Evolutionary conservation across 1,140 invertebrate genomes (phyloP).

Genomic region (Scaptomyza montana): DNA sequence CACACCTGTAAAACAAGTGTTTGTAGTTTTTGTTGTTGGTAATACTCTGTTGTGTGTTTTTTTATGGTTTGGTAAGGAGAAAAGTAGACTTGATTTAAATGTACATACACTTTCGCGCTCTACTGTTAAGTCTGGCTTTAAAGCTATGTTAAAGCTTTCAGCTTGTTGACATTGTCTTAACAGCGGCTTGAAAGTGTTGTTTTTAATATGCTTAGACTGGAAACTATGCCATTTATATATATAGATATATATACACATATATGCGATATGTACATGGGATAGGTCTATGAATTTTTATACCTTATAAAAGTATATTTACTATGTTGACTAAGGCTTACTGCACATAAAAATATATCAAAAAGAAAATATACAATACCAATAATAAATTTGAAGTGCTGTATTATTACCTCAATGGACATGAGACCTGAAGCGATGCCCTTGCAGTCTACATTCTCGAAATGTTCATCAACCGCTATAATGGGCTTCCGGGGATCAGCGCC

Average conservation of each 20-base stretch:
- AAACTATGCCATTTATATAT: constrained; percentile 46
- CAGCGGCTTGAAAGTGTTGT: constrained; percentile 36
- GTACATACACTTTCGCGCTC: constrained; percentile 30
- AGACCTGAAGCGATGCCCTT: constrained; percentile 87
- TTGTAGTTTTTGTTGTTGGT: constrained; percentile 74
- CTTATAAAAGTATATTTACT: constrained; percentile 56
- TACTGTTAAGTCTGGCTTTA: constrained; percentile 8
- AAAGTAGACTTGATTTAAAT: constrained; percentile 68
- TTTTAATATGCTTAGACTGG: constrained; percentile 72
- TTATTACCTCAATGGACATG: constrained; percentile 85
- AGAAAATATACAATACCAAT: constrained; percentile 55
- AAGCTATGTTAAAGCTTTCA: neutral
- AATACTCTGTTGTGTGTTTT: constrained; percentile 20
- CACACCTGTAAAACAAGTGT: constrained; percentile 87
- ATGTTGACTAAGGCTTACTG: constrained; percentile 74
- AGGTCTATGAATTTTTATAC: constrained; percentile 69
- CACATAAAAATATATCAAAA: constrained; percentile 66
- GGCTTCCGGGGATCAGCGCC: constrained; percentile 91
- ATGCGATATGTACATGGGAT: constrained; percentile 9
- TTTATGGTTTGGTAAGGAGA: constrained; percentile 46
- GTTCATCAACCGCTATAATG: constrained; percentile 89
- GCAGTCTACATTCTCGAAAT: constrained; percentile 88
- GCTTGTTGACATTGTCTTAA: constrained; percentile 11
- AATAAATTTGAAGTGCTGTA: constrained; percentile 16
- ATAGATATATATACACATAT: constrained; percentile 32